Base-by-base conservation (phyloP, 2,113 vertebrate species). In the Cisticola juncidis region DNA sequence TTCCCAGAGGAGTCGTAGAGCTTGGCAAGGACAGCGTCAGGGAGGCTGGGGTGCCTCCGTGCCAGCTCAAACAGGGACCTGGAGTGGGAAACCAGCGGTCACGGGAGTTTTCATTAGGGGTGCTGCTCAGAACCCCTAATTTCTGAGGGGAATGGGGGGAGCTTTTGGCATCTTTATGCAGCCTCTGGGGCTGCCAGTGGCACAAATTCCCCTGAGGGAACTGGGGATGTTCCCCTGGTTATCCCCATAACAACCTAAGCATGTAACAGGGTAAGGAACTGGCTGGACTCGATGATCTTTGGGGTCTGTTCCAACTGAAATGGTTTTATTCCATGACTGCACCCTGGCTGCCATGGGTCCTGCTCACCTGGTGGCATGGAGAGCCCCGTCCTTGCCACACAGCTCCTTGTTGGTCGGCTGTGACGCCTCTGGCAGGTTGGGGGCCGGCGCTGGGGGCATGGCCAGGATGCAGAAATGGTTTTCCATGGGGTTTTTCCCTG, bases 11-110 rank as follows among this genome's bases (percentile, higher is more conserved):
- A 7, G 1, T 87, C 95, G 1, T 98, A 95, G 1, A 97, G 29
- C 64, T 95, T 97, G 85, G 79, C 56, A 9, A 98, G 89, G 81
- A 98, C 57, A 4, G 97, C 96, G 1, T 98, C 98, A 1, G 98
- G 98, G 53, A 97, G 7, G 12, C 28, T 91, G 57, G 97, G 64
- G 28, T 94, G 79, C 48, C 89, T 95, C 66, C 90, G 96, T 4
- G 94, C 94, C 76, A 97, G 19, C 81, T 98, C 97, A n/a, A 97
- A 98, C 19, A 89, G 38, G 50, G 90, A 97, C 66, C 98, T 98
- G 94, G 14, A 38, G 57, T 0, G 11, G 79, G 40, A 40, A 40
- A 42, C 0, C 0, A 22, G 14, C 0, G 1, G 1, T 9, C 6
- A 1, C 0, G 0, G 0, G 14, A 20, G 10, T 5, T 42, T 26